Evolutionary conservation across 2,888 invertebrate genomes (phyloP).

Genomic region (Linyphia triangularis): DNA sequence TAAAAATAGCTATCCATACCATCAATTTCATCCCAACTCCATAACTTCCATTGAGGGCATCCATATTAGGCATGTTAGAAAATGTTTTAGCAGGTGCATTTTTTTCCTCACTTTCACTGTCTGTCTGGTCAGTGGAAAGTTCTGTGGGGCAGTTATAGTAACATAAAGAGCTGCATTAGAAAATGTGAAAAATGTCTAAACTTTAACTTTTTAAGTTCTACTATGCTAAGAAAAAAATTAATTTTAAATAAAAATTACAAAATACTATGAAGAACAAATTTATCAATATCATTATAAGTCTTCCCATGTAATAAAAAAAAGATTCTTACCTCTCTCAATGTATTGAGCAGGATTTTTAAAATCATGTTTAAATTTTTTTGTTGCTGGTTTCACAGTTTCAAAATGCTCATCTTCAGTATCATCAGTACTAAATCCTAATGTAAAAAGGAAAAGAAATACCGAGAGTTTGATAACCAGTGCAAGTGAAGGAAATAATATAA

Average conservation of each 20-base stretch:
- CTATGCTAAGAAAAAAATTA: too few species aligned
- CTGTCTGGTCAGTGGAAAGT: constrained; percentile 43
- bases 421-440: constrained; percentile 66
- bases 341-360: constrained; percentile 62
- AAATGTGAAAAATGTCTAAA: not conserved
- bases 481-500: not conserved
- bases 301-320: not conserved
- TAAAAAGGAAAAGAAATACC: not conserved
- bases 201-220: too few species aligned
- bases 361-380: constrained; percentile 42
- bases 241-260: too few species aligned
- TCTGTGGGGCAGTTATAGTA: not conserved
- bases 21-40: constrained; percentile 61
- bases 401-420: constrained; percentile 59
- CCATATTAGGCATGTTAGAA: constrained; percentile 50
- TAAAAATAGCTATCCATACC: not conserved
- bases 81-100: not conserved
- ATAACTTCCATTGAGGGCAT: constrained; percentile 53
- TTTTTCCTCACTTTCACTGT: constrained; percentile 68
- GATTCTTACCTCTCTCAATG: constrained; percentile 47
- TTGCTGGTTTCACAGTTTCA: constrained; percentile 7
- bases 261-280: too few species aligned
- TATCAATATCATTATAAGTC: too few species aligned
- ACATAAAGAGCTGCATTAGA: not conserved
- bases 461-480: not conserved